A percentile compares a stretch with the other conserved stretches of the same genome.
Conservation (phyloP, 2,113 vertebrate genomes). For the Ursus arctos region DNA sequence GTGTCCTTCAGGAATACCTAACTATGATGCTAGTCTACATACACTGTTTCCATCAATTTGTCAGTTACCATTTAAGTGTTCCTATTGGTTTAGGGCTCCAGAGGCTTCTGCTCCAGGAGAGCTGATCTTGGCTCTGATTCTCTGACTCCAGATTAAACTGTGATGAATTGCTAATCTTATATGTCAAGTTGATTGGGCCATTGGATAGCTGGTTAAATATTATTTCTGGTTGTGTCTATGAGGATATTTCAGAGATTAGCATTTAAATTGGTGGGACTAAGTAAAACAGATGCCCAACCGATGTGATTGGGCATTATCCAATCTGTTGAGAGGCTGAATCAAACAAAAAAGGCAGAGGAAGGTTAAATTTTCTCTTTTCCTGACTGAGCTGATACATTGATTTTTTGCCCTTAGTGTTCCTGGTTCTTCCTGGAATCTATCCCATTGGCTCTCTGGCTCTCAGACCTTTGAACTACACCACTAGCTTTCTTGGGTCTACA, state of each 20-base stretch:
- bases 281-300: background rate
- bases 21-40: background rate
- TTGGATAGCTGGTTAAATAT: background rate
- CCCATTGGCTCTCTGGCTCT: background rate
- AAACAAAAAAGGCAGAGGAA: background rate
- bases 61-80: background rate
- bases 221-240: background rate
- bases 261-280: background rate
- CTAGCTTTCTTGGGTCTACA: background rate
- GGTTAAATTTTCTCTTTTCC: background rate
- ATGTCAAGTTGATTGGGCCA: background rate
- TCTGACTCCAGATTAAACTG: background rate
- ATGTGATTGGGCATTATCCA: background rate
- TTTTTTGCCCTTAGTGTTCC: background rate
- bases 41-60: background rate
- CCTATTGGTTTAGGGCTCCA: background rate
- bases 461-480: background rate
- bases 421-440: background rate
- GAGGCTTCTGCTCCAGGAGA: background rate
- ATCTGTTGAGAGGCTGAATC: background rate
- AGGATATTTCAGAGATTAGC: background rate
- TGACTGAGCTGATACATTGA: background rate
- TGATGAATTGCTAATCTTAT: background rate
- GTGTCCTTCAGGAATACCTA: background rate
- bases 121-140: background rate